Evolutionary conservation across 2,113 vertebrate genomes (phyloP).

Genomic region (Trachemys scripta): DNA sequence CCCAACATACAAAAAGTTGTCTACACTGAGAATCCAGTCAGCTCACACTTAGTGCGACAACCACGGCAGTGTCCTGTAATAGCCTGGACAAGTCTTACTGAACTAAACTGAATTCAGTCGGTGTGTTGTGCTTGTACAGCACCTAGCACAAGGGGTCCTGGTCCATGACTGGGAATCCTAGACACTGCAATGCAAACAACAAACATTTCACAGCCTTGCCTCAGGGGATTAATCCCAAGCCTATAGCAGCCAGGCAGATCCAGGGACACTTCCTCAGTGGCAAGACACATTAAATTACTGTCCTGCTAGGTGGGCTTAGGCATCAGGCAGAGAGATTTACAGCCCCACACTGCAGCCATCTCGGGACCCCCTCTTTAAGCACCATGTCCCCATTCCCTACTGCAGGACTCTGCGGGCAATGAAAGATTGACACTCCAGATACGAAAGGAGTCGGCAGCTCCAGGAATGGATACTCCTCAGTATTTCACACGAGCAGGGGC

Average conservation of each 20-base stretch:
- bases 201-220: too few relatives aligned
- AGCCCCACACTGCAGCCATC: neutral
- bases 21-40: too few relatives aligned
- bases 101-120: neutral
- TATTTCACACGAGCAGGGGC: neutral
- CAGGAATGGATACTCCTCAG: fast-evolving
- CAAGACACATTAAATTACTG: fast-evolving
- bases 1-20: too few relatives aligned
- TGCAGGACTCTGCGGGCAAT: fast-evolving
- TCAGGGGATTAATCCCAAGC: too few relatives aligned
- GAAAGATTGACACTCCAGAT: fast-evolving
- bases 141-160: too few relatives aligned
- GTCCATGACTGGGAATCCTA: too few relatives aligned
- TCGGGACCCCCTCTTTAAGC: fast-evolving
- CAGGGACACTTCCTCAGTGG: neutral
- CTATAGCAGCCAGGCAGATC: neutral
- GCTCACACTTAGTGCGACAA: too few relatives aligned
- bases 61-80: neutral
- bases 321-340: neutral
- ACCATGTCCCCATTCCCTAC: fast-evolving
- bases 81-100: neutral
- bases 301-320: neutral
- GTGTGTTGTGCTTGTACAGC: neutral
- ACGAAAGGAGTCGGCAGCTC: neutral
- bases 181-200: too few relatives aligned